These are phyloP conservation scores for Thymelicus acteon DNA, from an alignment of 2,888 invertebrate genomes.

Conservation along the genomic window DNA sequence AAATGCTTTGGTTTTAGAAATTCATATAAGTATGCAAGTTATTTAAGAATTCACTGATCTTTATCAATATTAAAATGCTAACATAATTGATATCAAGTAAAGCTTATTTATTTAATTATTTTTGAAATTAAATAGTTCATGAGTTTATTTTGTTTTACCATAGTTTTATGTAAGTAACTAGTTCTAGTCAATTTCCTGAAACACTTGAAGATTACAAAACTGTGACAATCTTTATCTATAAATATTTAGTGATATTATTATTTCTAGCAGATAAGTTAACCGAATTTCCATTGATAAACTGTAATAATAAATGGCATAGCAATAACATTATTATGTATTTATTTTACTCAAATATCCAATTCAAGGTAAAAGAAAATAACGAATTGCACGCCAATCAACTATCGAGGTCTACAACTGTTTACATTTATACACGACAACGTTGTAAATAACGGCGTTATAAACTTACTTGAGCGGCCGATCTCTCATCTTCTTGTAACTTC, in stretches of 20 bases:
- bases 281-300: too few relatives aligned
- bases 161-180: background rate
- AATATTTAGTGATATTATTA: background rate
- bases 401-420: background rate
- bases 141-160: background rate
- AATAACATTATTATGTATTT: too few relatives aligned
- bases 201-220: background rate
- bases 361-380: background rate
- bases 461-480: constrained; percentile 70
- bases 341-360: background rate
- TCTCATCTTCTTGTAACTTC: constrained; percentile 69
- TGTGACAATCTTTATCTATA: constrained; percentile 20
- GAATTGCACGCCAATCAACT: background rate
- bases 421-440: background rate
- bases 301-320: too few relatives aligned
- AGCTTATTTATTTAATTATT: too few relatives aligned
- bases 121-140: background rate
- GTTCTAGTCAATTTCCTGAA: background rate
- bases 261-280: background rate
- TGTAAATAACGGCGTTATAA: background rate
- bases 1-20: too few relatives aligned
- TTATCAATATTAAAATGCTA: too few relatives aligned
- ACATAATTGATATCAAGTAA: too few relatives aligned
- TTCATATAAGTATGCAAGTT: too few relatives aligned
- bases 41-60: too few relatives aligned